Base-by-base conservation (phyloP, 2,888 invertebrate species). In the Cecidostiba fungosa region DNA sequence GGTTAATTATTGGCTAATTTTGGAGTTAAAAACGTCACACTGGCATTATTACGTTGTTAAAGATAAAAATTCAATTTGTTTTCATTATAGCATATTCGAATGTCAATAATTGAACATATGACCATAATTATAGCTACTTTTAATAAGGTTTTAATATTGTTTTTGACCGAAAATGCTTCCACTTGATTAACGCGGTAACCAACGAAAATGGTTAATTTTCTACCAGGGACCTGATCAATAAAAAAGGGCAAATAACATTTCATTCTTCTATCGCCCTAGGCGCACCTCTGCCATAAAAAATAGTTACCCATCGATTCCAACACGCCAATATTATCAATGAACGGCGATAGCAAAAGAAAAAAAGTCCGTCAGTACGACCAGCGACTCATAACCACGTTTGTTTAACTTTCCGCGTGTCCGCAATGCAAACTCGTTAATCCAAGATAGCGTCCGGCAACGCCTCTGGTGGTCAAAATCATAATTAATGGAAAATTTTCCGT, bases 401-500 rank as follows among this genome's bases (percentile, higher is more conserved):
- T 59, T 59, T 77, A 12, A 43, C 77, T 39, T 36, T 0, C 12
- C 39, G 62, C 62, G 23, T 50, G 19, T 39, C 54, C 79, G 19
- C 6, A 47, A 29, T 5, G 43, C 16, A 66, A 39, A 70, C 72
- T 54, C 72, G 72, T 80, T 72, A 59, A 72, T 80, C 72, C n/a
- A n/a, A 16, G 23, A 10, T 66, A 66, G 66, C 66, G 23, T 26
- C 8, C 23, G 14, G 10, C 19, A 50, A 70, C 69, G 47, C 47
- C 66, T 26, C 66, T 14, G 14, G 47, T 50, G 69, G 23, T 69
- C 69, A 3, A 23, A n/a, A 79, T 70, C 47, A 50, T 70, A 70
- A 79, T 79, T 47, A 69, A 69, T 79, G 69, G 69, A 50, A 36
- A 70, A 32, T 69, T 16, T 29, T 47, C 69, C 4, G 12, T 66